phyloP scores from a whole-genome alignment of 2,113 vertebrate genomes.

The Phylloscopus trochilus region DNA sequence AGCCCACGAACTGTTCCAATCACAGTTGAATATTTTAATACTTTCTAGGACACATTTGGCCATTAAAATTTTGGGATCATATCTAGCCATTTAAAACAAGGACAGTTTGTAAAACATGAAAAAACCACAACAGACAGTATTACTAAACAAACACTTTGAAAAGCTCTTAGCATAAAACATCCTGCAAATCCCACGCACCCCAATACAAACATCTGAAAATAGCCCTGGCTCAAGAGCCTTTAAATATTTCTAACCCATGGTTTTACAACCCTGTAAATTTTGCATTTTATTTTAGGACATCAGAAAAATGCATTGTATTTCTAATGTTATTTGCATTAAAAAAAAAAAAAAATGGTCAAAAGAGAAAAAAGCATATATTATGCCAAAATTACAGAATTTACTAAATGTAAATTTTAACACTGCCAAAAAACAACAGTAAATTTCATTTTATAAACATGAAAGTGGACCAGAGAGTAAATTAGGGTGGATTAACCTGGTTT shows the following conservation, averaged over 20 bases:
- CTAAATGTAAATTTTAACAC: conserved; percentile 69
- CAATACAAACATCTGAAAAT: neutral
- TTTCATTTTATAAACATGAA: conserved; percentile 63
- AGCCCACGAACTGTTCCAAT: neutral
- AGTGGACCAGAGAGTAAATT: conserved; percentile 63
- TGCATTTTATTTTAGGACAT: neutral
- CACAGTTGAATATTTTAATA: neutral
- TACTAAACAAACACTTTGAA: conserved; percentile 8
- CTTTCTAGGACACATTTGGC: neutral
- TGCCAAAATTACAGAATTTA: conserved; percentile 28
- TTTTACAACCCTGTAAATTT: conserved; percentile 38
- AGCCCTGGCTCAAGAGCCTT: neutral
- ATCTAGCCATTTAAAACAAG: neutral
- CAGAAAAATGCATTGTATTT: neutral
- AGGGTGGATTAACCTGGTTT: conserved; percentile 50
- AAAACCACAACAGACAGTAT: neutral
- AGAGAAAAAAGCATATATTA: conserved; percentile 23
- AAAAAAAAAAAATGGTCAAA: conserved; percentile 45
- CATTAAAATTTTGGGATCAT: neutral
- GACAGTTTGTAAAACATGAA: neutral
- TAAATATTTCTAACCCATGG: neutral
- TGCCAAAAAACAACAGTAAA: conserved; percentile 63
- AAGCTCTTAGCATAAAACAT: conserved; percentile 21
- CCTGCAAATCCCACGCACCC: neutral
- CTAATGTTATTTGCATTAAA: conserved; percentile 41